Evolutionary conservation across 2,113 vertebrate species (phyloP), one percentile per base, ranked within the genome.

Genomic region (Neopipo cinnamomea): DNA sequence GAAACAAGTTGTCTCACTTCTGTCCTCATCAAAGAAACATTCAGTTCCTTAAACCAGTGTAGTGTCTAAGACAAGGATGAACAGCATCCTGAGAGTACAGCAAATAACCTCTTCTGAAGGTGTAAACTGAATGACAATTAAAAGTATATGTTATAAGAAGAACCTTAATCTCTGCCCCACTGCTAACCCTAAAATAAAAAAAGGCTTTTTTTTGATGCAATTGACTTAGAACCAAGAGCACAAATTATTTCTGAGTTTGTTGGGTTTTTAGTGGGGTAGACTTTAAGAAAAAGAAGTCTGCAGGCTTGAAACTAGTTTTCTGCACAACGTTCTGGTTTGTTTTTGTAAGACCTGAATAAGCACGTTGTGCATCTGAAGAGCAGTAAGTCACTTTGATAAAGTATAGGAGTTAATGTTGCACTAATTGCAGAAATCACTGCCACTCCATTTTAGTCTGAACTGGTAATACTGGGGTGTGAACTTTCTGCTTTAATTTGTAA

Each of bases 401-500:
- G 66, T 93, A 12, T 55, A 91, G 68, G 85, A 93, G 92, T 87
- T 92, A 89, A 91, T 70, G 75, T 94, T 98, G 97, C 96, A 97
- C 94, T 97, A 89, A 75, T 61, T 84, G 42, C 59, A 88, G 94
- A 95, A 91, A 94, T 97, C 90, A 85, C 97, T 98, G 98, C 97
- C 97, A 78, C 95, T 79, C 72, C 37, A 4, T 76, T 93, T 88
- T 86, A 79, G 62, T 91, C 89, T 87, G 79, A 80, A 81, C 70
- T 93, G 85, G 91, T 95, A 75, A 71, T 59, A 53, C 66, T 65
- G 91, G 85, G 76, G 75, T 53, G 93, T 84, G 89, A 3, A 72
- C 73, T 89, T 65, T 88, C 59, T 66, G 62, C 92, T 90, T 77
- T 78, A 47, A 62, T 85, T 75, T 33, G 42, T 81, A 89, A 31